Evolutionary conservation across 2,113 vertebrate species (phyloP).

Genomic region (Lepus americanus): DNA sequence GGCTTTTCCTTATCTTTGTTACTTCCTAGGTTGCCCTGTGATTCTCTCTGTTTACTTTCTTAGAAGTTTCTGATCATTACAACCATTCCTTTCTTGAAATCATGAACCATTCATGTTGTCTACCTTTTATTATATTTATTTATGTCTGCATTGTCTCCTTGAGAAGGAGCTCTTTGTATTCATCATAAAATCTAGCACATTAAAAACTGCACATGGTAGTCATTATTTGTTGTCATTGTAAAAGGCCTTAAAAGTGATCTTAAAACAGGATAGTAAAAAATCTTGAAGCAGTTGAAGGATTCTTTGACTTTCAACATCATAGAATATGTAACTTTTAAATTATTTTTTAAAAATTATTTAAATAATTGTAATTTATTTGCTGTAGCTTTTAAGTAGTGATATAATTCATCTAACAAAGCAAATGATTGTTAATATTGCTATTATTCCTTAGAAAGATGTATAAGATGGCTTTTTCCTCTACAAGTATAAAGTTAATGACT

Average conservation of each 20-base stretch:
- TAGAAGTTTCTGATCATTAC: not conserved
- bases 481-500: constrained; percentile 16
- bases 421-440: not conserved
- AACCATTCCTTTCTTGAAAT: not conserved
- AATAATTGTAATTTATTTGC: not conserved
- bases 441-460: not conserved
- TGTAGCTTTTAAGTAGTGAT: not conserved
- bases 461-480: constrained; percentile 24
- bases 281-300: not conserved
- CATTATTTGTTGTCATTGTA: constrained; percentile 35
- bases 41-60: not conserved
- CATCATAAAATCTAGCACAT: constrained; percentile 12
- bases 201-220: not conserved
- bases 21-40: not conserved
- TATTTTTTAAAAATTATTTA: constrained; percentile 14
- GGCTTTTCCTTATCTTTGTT: not conserved
- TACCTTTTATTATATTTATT: constrained; percentile 36
- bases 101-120: not conserved
- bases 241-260: constrained; percentile 25
- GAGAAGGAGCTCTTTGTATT: constrained; percentile 34
- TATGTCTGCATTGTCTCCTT: not conserved
- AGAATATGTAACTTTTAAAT: constrained; percentile 47
- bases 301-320: not conserved
- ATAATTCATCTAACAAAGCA: constrained; percentile 18
- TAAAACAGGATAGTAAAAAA: not conserved